These are phyloP conservation scores for Coregonus suidteri DNA, from an alignment of 2,797 vertebrate species.

Conservation along the genomic window DNA sequence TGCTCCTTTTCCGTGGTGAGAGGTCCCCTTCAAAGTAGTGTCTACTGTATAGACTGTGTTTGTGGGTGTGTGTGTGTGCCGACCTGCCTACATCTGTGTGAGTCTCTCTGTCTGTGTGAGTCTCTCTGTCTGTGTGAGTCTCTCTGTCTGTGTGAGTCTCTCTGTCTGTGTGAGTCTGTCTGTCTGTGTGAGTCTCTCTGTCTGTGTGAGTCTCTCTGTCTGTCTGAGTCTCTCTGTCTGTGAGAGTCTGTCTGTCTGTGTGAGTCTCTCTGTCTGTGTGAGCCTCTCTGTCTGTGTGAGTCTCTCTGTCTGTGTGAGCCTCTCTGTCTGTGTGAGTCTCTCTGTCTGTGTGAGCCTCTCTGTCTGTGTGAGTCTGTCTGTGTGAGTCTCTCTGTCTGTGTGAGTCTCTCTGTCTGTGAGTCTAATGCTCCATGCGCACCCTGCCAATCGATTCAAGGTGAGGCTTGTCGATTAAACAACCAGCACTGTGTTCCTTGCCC, in stretches of 20 bases:
- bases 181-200: neutral
- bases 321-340: too few relatives aligned
- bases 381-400: too few relatives aligned
- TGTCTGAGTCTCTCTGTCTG: constrained; percentile 37
- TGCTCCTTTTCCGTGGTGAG: neutral
- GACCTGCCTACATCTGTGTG: constrained; percentile 51
- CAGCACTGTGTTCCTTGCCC: constrained; percentile 71
- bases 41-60: constrained; percentile 6
- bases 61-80: constrained; percentile 56
- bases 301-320: neutral
- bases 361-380: neutral
- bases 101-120: neutral
- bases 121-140: too few relatives aligned
- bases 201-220: neutral
- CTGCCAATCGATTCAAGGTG: constrained; percentile 74
- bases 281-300: constrained; percentile 45
- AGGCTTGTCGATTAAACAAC: constrained; percentile 77
- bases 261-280: neutral
- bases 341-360: constrained; percentile 47
- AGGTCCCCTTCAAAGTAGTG: neutral
- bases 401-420: neutral
- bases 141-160: too few relatives aligned
- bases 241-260: constrained; percentile 19
- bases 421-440: constrained; percentile 30
- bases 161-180: neutral